Conservation (phyloP, 2,113 vertebrate species). For the Leucosticte australis region DNA sequence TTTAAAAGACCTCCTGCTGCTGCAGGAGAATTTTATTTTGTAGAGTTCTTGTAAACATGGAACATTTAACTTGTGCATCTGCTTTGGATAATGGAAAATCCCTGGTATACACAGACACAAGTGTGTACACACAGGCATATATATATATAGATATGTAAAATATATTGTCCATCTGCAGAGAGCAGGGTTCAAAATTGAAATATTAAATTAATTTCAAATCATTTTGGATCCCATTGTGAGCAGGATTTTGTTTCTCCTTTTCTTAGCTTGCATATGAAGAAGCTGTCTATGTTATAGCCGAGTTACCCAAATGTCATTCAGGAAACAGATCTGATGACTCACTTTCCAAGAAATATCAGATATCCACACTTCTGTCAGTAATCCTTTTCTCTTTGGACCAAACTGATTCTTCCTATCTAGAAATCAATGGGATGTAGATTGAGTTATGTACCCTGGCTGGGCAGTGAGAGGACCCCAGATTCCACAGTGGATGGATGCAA, state of each 20-base stretch:
- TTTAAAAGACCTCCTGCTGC: conserved; percentile 45
- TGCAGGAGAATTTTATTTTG: background rate
- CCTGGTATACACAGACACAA: background rate
- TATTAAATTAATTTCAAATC: background rate
- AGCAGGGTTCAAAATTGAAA: background rate
- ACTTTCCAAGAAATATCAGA: background rate
- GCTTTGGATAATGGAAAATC: background rate
- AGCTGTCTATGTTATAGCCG: fast-evolving
- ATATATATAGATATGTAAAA: background rate
- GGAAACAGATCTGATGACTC: background rate
- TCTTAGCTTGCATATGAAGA: background rate
- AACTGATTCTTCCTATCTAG: background rate
- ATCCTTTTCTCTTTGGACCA: background rate
- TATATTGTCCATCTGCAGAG: background rate
- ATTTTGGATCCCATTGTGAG: background rate
- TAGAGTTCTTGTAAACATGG: conserved; percentile 36
- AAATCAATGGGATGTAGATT: background rate
- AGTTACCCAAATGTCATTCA: background rate
- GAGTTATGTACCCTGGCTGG: background rate
- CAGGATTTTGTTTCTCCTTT: background rate
- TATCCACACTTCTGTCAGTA: background rate
- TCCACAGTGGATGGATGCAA: background rate
- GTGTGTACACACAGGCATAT: background rate
- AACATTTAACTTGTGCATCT: conserved; percentile 29
- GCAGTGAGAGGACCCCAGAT: background rate